Evolutionary conservation across 2,113 vertebrate species (phyloP).

Genomic region (Apteryx owenii): DNA sequence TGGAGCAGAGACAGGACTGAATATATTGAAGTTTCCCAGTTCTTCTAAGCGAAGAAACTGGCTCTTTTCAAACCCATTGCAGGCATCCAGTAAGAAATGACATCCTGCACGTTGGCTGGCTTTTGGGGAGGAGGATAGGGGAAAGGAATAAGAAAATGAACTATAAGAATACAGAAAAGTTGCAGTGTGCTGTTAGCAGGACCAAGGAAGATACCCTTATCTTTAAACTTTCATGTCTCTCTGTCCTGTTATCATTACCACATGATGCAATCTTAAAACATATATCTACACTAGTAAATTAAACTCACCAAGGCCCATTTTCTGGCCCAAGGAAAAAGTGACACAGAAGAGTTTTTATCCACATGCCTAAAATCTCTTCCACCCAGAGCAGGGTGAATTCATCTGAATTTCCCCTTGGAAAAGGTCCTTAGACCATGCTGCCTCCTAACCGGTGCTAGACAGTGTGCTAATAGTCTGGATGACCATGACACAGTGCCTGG

Average conservation of each 20-base stretch:
- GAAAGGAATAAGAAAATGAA: not conserved
- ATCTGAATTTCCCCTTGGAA: not conserved
- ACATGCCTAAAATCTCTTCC: not conserved
- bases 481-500: not conserved
- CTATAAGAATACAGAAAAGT: not conserved
- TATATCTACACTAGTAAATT: constrained; percentile 44
- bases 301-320: constrained; percentile 35
- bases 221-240: constrained; percentile 25
- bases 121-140: not conserved
- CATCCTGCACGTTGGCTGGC: not conserved
- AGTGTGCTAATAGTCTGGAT: not conserved
- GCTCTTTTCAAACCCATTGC: not conserved
- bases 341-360: not conserved
- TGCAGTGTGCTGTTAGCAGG: not conserved
- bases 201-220: constrained; percentile 35
- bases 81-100: not conserved
- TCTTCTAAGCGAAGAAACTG: not conserved
- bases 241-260: constrained; percentile 40
- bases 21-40: not conserved
- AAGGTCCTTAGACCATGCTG: not conserved
- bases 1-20: not conserved
- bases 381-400: not conserved
- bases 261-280: constrained; percentile 31
- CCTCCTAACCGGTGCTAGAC: no score
- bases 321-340: constrained; percentile 10